Evolutionary conservation across 1,140 invertebrate genomes (phyloP).

Genomic region (Neodiprion fabricii): DNA sequence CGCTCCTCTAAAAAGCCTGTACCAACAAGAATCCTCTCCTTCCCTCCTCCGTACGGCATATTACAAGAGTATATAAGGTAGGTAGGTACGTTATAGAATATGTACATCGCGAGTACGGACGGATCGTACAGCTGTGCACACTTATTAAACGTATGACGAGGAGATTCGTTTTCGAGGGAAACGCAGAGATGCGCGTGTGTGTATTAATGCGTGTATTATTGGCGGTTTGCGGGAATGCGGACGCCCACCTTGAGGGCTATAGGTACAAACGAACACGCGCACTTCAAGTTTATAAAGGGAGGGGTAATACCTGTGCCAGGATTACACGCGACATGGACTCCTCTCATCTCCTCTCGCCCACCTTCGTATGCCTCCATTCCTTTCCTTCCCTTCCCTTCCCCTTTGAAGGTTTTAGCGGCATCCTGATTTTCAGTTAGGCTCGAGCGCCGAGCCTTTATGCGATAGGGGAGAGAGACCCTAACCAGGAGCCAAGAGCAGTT

Average conservation of each 20-base stretch:
- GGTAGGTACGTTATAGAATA: too few species aligned
- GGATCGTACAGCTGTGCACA: background rate
- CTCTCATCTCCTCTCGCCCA: background rate
- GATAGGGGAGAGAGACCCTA: background rate
- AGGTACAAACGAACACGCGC: background rate
- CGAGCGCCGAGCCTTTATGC: background rate
- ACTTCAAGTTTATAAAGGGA: background rate
- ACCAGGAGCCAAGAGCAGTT: constrained; percentile 9
- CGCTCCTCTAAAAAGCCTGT: background rate
- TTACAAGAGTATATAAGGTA: too few species aligned
- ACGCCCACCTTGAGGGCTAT: too few species aligned
- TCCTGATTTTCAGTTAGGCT: constrained; percentile 35
- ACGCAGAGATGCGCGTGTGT: background rate
- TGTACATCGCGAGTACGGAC: background rate
- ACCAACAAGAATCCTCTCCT: too few species aligned
- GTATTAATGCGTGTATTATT: too few species aligned
- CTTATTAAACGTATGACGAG: background rate
- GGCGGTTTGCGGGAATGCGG: too few species aligned
- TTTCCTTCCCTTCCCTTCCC: background rate
- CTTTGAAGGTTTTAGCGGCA: constrained; percentile 23
- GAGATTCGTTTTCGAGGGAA: background rate
- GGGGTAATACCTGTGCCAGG: background rate
- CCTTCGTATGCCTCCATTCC: background rate
- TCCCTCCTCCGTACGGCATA: too few species aligned
- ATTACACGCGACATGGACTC: background rate